Evolutionary conservation across 2,113 vertebrate species (phyloP), one percentile per base, ranked within the genome.

Genomic region (Chaenogobius annularis): DNA sequence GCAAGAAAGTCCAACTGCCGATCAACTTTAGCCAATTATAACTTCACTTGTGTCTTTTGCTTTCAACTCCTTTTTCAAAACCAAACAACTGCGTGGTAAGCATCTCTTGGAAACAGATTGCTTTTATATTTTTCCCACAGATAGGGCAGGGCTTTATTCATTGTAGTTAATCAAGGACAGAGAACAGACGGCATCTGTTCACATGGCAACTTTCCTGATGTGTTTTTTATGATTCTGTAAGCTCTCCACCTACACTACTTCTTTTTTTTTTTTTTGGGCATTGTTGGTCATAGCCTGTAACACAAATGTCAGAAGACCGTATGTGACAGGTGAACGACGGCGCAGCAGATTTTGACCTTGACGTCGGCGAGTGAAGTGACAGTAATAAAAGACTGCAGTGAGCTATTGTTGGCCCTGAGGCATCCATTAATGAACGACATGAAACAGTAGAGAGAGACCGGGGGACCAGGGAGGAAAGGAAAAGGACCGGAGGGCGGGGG

Each of bases 371-470:
- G 82, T 72, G 84, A 74, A 89, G 87, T 85, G 88, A 83, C 87
- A 81, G 90, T 83, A 85, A 89, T 92, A 92, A 91, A 93, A 88
- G 83, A 82, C 80, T 76, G 77, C 79, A 77, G 87, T 87, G 87
- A 89, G 90, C 88, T 90, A 89, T 90, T 91, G 91, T 89, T 88
- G 89, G 87, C 86, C 89, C 86, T 65, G 80, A 84, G 90, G 89
- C 91, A 83, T 84, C 84, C 85, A 88, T 90, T 92, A 91, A 91
- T 90, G 91, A 91, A 85, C 84, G 91, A 89, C 88, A 90, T 86
- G 84, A 92, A 91, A 88, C 90, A 81, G 88, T 77, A 58, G 63
- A 83, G 85, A 87, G 78, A 85, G 80, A 85, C 82, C 74, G 12
- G 37, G 77, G 70, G 73, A 84, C 77, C 71, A 80, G 62, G 64